Conservation (phyloP, 2,797 vertebrate genomes). For the Amblyraja radiata region DNA sequence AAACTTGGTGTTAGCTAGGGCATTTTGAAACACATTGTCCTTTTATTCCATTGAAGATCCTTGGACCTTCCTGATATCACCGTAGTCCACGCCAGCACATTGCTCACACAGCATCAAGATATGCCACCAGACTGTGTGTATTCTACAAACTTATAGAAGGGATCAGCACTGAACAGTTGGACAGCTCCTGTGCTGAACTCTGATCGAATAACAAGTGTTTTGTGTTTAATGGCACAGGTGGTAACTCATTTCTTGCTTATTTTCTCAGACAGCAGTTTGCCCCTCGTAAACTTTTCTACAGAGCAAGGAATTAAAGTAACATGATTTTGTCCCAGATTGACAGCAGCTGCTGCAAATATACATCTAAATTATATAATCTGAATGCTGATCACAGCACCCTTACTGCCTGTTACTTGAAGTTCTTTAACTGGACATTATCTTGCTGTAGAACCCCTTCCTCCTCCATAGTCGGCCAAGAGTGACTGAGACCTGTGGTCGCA, state of each 20-base stretch:
- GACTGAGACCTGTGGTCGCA: too few species aligned
- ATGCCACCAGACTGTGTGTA: not conserved
- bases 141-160: not conserved
- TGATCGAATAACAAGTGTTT: not conserved
- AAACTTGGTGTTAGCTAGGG: not conserved
- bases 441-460: not conserved
- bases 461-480: too few species aligned
- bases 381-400: not conserved
- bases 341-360: not conserved
- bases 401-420: not conserved
- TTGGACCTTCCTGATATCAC: not conserved
- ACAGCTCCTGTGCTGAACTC: not conserved
- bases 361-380: not conserved
- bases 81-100: not conserved
- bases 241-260: not conserved
- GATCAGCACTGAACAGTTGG: not conserved
- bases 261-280: not conserved
- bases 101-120: too few species aligned
- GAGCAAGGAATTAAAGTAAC: not conserved
- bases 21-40: not conserved
- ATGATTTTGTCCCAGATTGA: too few species aligned
- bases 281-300: not conserved
- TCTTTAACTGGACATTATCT: not conserved
- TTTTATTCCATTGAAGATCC: not conserved
- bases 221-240: not conserved